Base-by-base conservation (phyloP, 2,113 vertebrate species). In the Junco hyemalis region DNA sequence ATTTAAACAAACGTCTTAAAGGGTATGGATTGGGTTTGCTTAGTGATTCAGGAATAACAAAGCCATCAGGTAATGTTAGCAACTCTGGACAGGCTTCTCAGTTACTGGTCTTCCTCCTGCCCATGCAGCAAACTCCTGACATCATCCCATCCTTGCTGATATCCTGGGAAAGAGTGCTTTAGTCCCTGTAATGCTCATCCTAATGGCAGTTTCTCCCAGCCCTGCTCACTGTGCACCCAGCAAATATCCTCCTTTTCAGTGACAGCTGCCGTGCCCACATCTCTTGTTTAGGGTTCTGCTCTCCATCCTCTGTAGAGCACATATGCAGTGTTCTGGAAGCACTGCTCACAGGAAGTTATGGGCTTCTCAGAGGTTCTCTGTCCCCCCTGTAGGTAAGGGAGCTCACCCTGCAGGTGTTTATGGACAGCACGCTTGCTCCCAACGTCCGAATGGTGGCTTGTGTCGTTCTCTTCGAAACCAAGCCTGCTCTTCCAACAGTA, bases 401-500 rank as follows among this genome's bases (percentile, higher is more conserved):
- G 31, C 60, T 98, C 54, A 96, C 92, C 28, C 91, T 99, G 57
- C 98, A 98, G 83, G 94, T 98, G 64, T 98, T 98, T 50, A 97
- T 98, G 97, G 98, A 99, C 86, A 98, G 57, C 53, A 77, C 88
- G 6, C 97, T 98, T 69, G 96, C 98, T 88, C 97, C 98, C 63
- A 98, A 98, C 12, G 93, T 98, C 16, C 98, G 99, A 57, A 99
- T 99, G 98, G 90, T 98, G 88, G 95, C 98, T 45, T 98, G 98
- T 80, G 81, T 98, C 10, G 97, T 98, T 38, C 95, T 99, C 76
- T 98, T 99, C 2, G 98, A 99, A 95, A 97, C 98, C 19, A 98
- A 95, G 45, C 99, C 98, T 65, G 70, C 96, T 71, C 93, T 98
- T n/a, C 98, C 98, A 78, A 92, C 97, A 20, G 95, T 99, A 36